A percentile compares a stretch with the other conserved stretches of the same genome.
These are phyloP conservation scores for Bombyx mandarina DNA, from an alignment of 1,140 invertebrate genomes.

Conservation along the genomic window DNA sequence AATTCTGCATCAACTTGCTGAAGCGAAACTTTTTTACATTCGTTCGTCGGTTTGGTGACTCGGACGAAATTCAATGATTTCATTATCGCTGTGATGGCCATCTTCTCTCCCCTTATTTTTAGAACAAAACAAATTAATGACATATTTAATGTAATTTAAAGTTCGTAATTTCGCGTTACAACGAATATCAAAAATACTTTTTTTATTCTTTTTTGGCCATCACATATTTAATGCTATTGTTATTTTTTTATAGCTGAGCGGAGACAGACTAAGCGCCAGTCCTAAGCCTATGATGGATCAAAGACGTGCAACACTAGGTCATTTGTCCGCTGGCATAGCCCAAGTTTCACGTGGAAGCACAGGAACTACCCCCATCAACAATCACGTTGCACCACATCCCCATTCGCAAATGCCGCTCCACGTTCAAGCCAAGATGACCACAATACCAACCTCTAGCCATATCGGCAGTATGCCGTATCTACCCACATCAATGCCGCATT, in stretches of 20 bases:
- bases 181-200: no score
- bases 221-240: neutral
- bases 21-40: no score
- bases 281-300: conserved; percentile 40
- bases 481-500: conserved; percentile 30
- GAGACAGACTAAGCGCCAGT: conserved; percentile 45
- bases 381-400: conserved; percentile 15
- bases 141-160: no score
- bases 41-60: no score
- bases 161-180: no score
- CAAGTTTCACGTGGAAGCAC: no score
- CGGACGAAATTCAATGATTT: no score
- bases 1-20: no score
- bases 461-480: conserved; percentile 53
- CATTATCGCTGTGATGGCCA: no score
- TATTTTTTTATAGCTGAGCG: conserved; percentile 29
- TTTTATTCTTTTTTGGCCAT: neutral
- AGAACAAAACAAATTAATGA: no score
- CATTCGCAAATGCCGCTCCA: conserved; percentile 27
- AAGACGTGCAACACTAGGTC: conserved; percentile 33
- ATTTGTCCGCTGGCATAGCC: conserved; percentile 10
- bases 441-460: conserved; percentile 22
- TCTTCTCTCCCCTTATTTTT: no score
- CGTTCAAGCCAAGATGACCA: conserved; percentile 23
- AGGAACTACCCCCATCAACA: conserved; percentile 20